phyloP scores from a whole-genome alignment of 2,113 vertebrate species.

The Serilophus lunatus region DNA sequence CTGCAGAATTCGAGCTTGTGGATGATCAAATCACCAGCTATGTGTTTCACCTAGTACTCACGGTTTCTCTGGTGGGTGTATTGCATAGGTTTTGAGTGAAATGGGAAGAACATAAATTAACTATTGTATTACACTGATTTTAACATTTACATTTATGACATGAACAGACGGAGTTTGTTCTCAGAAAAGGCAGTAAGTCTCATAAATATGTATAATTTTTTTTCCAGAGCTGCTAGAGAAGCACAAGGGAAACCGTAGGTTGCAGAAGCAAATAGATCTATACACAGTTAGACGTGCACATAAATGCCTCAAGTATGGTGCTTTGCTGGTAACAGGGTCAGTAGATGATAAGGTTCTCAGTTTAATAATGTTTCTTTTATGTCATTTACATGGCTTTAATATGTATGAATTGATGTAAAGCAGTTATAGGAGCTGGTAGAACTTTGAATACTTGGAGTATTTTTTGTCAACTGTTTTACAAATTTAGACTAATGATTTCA shows the following conservation, averaged over 20 bases:
- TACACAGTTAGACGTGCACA: not conserved
- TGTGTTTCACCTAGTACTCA: not conserved
- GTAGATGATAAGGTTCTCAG: not conserved
- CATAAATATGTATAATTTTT: not conserved
- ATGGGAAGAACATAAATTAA: not conserved
- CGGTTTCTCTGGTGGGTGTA: not conserved
- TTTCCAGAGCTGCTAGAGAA: not conserved
- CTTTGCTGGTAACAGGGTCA: not conserved
- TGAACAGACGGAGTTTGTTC: not conserved
- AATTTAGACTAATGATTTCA: not conserved
- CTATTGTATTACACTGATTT: not conserved
- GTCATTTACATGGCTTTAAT: not conserved
- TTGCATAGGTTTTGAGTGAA: not conserved
- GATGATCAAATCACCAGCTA: not conserved
- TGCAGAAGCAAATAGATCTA: not conserved
- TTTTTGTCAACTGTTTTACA: not conserved
- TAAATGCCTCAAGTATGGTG: not conserved
- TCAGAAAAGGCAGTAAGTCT: not conserved
- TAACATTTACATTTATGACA: not conserved
- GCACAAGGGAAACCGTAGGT: not conserved
- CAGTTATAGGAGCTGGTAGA: not conserved
- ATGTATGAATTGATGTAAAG: not conserved
- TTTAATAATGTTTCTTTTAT: not conserved
- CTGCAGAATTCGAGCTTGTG: not conserved
- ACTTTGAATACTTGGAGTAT: not conserved